Conservation (phyloP, 2,888 invertebrate species). For the Baccha elongata region DNA sequence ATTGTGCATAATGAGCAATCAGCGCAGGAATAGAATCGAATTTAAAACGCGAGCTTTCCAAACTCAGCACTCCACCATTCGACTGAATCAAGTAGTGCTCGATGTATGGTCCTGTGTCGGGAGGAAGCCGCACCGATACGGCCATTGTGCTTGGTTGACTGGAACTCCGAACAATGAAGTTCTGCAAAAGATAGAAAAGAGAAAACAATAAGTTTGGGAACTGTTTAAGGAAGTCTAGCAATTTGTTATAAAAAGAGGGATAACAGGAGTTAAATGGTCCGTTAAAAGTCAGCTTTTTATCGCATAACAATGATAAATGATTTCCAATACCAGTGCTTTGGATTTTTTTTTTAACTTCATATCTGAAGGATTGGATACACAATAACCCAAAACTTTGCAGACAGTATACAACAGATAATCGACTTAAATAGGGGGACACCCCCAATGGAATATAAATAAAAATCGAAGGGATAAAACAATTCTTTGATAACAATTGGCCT, state of each 20-base stretch:
- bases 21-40: slow-evolving; percentile 96
- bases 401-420: slow-evolving; percentile 67
- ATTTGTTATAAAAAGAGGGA: slow-evolving; percentile 43
- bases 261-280: slow-evolving; percentile 77
- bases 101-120: slow-evolving; percentile 94
- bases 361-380: slow-evolving; percentile 41
- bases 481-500: slow-evolving; percentile 69
- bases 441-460: slow-evolving; percentile 8
- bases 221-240: slow-evolving; percentile 39
- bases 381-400: slow-evolving; percentile 69
- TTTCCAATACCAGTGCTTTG: slow-evolving; percentile 58
- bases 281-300: slow-evolving; percentile 81
- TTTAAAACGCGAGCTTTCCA: slow-evolving; percentile 96
- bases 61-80: slow-evolving; percentile 89
- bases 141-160: slow-evolving; percentile 97
- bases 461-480: slow-evolving; percentile 66
- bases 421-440: slow-evolving; percentile 43
- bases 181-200: slow-evolving; percentile 84
- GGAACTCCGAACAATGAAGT: slow-evolving; percentile 97
- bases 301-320: slow-evolving; percentile 77
- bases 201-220: slow-evolving; percentile 44
- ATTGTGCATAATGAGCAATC: slow-evolving; percentile 96
- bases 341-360: neutral
- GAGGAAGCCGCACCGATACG: slow-evolving; percentile 93
- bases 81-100: slow-evolving; percentile 98